A percentile compares a stretch with the other conserved stretches of the same genome.
These are phyloP conservation scores for Melieria crassipennis DNA, from an alignment of 2,888 invertebrate species.

Conservation along the genomic window DNA sequence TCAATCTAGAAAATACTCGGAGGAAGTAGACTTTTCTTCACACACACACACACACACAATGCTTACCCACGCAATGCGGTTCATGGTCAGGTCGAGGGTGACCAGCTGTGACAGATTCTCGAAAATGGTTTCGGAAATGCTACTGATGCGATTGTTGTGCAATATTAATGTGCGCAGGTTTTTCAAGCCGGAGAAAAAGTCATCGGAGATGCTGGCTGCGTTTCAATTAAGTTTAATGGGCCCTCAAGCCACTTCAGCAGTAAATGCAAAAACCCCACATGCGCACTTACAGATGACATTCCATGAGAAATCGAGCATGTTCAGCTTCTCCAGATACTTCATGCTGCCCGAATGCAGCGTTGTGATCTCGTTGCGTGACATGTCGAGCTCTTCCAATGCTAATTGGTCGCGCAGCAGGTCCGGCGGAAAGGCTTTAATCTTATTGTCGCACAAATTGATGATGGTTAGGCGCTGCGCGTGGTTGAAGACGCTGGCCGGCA, in stretches of 20 bases:
- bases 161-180: conserved; percentile 64
- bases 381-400: conserved; percentile 73
- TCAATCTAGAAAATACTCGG: conserved; percentile 56
- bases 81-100: conserved; percentile 61
- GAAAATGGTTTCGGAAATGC: conserved; percentile 61
- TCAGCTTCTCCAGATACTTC: conserved; percentile 67
- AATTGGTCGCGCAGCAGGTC: conserved; percentile 68
- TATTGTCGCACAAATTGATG: conserved; percentile 63
- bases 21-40: conserved; percentile 42
- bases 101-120: conserved; percentile 54
- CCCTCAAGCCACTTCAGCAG: neutral
- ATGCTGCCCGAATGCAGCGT: conserved; percentile 68
- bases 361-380: conserved; percentile 72
- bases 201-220: conserved; percentile 56
- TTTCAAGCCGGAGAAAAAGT: conserved; percentile 56
- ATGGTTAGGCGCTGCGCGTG: conserved; percentile 63
- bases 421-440: conserved; percentile 67
- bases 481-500: conserved; percentile 69
- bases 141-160: conserved; percentile 66
- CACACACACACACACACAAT: neutral
- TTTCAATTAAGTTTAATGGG: conserved; percentile 8
- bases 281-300: conserved; percentile 68
- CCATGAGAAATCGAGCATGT: conserved; percentile 71
- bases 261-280: neutral
- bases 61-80: conserved; percentile 58